Conservation (phyloP, 2,113 vertebrate genomes). For the Gallinago undulata region DNA sequence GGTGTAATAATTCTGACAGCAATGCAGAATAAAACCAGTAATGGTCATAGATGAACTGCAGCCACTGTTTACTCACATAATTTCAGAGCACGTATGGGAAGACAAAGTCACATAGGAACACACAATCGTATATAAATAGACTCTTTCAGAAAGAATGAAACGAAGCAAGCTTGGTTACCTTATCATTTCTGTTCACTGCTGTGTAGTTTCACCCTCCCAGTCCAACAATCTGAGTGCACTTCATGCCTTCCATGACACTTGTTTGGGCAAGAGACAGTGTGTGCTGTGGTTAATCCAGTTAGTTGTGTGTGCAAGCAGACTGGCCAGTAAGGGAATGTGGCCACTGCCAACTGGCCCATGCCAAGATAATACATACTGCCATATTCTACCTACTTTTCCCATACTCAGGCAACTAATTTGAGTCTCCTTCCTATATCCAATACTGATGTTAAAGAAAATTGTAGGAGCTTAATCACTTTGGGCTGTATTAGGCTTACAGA, state of each 20-base stretch:
- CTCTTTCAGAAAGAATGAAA: not conserved
- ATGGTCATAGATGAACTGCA: not conserved
- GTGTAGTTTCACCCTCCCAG: not conserved
- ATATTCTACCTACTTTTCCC: not conserved
- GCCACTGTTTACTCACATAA: not conserved
- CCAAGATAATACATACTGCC: not conserved
- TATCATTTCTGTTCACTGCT: not conserved
- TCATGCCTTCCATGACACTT: not conserved
- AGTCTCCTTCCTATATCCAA: not conserved
- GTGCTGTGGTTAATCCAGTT: not conserved
- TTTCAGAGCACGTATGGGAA: not conserved
- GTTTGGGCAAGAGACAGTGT: not conserved
- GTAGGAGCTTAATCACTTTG: not conserved
- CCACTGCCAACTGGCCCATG: not conserved
- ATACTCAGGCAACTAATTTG: not conserved
- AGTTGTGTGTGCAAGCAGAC: not conserved
- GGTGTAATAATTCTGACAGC: not conserved
- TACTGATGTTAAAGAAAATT: not conserved
- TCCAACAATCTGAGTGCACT: not conserved
- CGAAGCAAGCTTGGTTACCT: not conserved
- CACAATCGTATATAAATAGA: not conserved
- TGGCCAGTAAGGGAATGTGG: not conserved
- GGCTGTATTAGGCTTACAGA: not conserved
- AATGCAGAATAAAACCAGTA: not conserved
- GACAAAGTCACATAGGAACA: not conserved